These are phyloP conservation scores for Myotis vivesi DNA, from an alignment of 2,797 vertebrate species.

Conservation along the genomic window DNA sequence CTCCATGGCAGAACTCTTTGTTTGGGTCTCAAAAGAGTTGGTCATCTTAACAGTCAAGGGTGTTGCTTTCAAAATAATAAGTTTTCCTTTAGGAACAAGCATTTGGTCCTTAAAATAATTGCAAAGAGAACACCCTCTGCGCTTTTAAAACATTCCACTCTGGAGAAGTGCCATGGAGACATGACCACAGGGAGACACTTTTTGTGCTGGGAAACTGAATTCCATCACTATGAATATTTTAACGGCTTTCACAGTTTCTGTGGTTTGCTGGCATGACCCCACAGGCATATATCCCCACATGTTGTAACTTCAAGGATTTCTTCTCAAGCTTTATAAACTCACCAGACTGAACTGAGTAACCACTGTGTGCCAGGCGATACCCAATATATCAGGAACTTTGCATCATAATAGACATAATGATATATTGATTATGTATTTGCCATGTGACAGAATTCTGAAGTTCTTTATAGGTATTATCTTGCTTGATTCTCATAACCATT, in stretches of 20 bases:
- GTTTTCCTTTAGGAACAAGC: constrained; percentile 25
- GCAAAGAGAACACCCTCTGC: constrained; percentile 7
- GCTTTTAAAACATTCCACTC: constrained; percentile 56
- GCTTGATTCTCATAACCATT: neutral
- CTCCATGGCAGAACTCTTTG: neutral
- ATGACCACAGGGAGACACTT: constrained; percentile 17
- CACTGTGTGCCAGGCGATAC: neutral
- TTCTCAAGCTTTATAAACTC: constrained; percentile 12
- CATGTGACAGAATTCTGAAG: neutral
- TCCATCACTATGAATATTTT: constrained; percentile 47
- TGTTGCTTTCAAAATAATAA: constrained; percentile 54
- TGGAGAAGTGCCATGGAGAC: neutral
- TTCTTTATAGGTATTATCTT: neutral
- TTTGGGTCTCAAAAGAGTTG: neutral
- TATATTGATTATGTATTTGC: neutral
- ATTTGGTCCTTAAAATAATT: constrained; percentile 62
- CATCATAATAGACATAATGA: neutral
- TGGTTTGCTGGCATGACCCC: constrained; percentile 32
- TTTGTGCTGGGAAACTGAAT: constrained; percentile 44
- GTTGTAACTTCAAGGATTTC: neutral
- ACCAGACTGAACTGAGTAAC: neutral
- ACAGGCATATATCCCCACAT: neutral
- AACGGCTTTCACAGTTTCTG: constrained; percentile 48
- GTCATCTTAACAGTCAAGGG: neutral
- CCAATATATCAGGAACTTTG: neutral